Conservation (phyloP, 2,113 vertebrate genomes). For the Daboia siamensis region DNA sequence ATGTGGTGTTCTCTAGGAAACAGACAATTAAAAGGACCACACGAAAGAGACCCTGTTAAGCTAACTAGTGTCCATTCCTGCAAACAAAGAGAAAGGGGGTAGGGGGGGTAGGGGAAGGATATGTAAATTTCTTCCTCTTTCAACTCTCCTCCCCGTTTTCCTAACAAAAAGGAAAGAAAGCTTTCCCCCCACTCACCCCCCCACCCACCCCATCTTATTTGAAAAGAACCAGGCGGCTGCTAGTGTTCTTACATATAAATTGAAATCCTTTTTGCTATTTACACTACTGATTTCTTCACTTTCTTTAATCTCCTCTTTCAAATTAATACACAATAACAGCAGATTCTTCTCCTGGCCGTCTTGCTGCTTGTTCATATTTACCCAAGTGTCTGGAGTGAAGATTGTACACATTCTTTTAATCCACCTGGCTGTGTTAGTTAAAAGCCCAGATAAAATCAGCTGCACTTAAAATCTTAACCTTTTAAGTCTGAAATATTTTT, state of each 20-base stretch:
- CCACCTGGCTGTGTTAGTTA: constrained; percentile 85
- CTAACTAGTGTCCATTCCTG: constrained; percentile 56
- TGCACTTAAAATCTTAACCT: constrained; percentile 88
- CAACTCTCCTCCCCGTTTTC: background rate
- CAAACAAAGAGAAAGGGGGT: constrained; percentile 71
- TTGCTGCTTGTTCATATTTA: constrained; percentile 83
- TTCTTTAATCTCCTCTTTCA: constrained; percentile 90
- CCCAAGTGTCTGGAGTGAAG: constrained; percentile 83
- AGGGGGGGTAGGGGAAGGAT: constrained; percentile 38
- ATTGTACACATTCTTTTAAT: constrained; percentile 88
- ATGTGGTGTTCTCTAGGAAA: background rate
- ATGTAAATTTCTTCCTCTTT: constrained; percentile 58
- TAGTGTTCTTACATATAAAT: constrained; percentile 77
- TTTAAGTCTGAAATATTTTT: constrained; percentile 81
- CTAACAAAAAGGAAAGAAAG: constrained; percentile 46
- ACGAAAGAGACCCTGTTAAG: constrained; percentile 40
- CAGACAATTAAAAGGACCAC: constrained; percentile 4
- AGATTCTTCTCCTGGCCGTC: constrained; percentile 79
- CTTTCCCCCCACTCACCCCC: background rate
- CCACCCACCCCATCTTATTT: constrained; percentile 51
- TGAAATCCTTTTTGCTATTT: constrained; percentile 84
- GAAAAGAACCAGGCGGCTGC: constrained; percentile 63
- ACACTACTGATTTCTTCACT: constrained; percentile 83
- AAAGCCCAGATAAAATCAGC: constrained; percentile 84
- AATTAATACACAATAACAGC: constrained; percentile 91